A percentile compares a stretch with the other conserved stretches of the same genome.
These are phyloP conservation scores for Rutilus rutilus DNA, from an alignment of 2,113 vertebrate species.

Conservation along the genomic window DNA sequence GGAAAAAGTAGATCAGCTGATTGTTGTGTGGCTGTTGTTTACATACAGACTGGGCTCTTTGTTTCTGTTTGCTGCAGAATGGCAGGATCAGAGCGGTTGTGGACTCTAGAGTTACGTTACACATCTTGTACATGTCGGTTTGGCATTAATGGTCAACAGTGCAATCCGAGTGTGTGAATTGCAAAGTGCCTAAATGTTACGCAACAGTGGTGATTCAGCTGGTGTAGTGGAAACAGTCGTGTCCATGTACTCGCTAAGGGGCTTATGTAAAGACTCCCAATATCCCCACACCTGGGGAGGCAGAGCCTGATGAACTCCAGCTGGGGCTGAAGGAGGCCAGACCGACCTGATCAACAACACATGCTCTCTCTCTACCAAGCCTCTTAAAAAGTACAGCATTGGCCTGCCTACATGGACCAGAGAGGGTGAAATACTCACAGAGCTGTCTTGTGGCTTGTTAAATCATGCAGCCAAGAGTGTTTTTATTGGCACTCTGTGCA, in stretches of 20 bases:
- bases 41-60: neutral
- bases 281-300: conserved; percentile 22
- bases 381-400: conserved; percentile 27
- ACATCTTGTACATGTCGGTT: conserved; percentile 1
- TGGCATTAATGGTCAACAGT: neutral
- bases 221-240: conserved; percentile 29
- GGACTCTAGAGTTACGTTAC: neutral
- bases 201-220: conserved; percentile 55
- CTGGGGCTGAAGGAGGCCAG: conserved; percentile 6
- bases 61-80: neutral
- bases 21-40: neutral
- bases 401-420: neutral
- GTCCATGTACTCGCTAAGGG: conserved; percentile 36
- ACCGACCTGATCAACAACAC: conserved; percentile 40
- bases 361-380: conserved; percentile 19
- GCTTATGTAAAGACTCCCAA: conserved; percentile 52
- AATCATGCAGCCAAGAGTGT: neutral
- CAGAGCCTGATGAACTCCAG: conserved; percentile 22
- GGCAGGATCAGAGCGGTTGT: neutral
- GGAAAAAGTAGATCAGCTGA: conserved; percentile 20
- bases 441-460: conserved; percentile 22
- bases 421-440: neutral
- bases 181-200: conserved; percentile 42
- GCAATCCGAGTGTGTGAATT: conserved; percentile 16
- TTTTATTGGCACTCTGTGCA: neutral